A percentile compares a stretch with the other conserved stretches of the same genome.
phyloP scores from a whole-genome alignment of 2,113 vertebrate species.

The Microcebus murinus region DNA sequence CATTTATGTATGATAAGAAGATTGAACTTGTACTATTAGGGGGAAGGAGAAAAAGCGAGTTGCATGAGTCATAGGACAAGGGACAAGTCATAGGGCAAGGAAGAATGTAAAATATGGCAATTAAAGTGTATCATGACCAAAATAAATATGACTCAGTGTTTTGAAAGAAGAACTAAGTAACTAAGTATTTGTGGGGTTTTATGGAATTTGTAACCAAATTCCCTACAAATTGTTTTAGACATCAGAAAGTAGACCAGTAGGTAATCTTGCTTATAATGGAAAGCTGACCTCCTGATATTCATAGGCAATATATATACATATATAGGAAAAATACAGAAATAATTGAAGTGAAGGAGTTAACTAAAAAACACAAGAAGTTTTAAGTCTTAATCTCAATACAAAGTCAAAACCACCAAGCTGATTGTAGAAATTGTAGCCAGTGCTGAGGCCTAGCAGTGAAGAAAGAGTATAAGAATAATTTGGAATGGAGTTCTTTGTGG shows the following conservation, averaged over 20 bases:
- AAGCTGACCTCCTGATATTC: not conserved
- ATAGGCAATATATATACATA: not conserved
- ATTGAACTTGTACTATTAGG: not conserved
- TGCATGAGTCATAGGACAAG: not conserved
- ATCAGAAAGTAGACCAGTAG: not conserved
- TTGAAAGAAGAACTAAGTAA: not conserved
- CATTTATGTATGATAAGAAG: not conserved
- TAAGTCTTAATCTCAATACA: not conserved
- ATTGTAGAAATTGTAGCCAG: not conserved
- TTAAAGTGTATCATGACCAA: not conserved
- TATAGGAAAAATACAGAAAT: not conserved
- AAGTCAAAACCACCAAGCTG: not conserved
- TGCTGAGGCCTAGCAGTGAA: not conserved
- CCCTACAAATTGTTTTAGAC: not conserved
- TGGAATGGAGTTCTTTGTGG: not conserved
- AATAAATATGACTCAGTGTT: not conserved
- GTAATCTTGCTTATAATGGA: not conserved
- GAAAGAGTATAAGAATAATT: not conserved
- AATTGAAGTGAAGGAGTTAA: not conserved
- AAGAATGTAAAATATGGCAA: not conserved
- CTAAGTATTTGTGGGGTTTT: accelerated
- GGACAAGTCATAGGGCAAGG: too few relatives aligned
- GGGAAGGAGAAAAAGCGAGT: not conserved
- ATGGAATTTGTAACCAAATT: not conserved
- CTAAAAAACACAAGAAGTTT: not conserved